These are phyloP conservation scores for Sarcophaga rosellei DNA, from an alignment of 2,888 invertebrate genomes.

Conservation along the genomic window DNA sequence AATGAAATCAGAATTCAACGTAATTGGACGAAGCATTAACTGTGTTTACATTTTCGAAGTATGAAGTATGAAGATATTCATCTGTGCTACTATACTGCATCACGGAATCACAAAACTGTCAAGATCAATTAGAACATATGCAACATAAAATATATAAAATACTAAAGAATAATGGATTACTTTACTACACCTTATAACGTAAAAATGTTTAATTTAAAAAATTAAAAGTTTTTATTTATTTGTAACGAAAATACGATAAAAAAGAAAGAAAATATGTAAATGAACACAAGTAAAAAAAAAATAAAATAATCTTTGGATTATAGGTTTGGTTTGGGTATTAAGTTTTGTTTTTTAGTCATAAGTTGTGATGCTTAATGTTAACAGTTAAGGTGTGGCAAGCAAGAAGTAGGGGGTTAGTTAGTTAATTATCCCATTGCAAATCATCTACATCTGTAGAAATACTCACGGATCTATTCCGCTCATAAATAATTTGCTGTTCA, in stretches of 20 bases:
- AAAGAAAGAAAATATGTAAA: not conserved
- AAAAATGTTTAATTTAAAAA: not conserved
- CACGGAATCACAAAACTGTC: too few relatives aligned
- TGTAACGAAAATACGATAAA: not conserved
- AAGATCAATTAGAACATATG: too few relatives aligned
- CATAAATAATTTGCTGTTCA: slow-evolving; percentile 83
- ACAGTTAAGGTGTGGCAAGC: slow-evolving; percentile 6
- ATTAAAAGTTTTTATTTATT: slow-evolving; percentile 14
- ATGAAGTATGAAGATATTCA: too few relatives aligned
- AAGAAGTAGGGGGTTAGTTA: slow-evolving; percentile 52
- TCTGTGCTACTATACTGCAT: too few relatives aligned
- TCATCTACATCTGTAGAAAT: slow-evolving; percentile 75
- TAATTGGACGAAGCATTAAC: too few relatives aligned
- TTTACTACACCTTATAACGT: too few relatives aligned
- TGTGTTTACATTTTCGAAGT: too few relatives aligned
- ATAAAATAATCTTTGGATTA: slow-evolving; percentile 28
- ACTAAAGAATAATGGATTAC: too few relatives aligned
- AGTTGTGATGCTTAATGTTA: slow-evolving; percentile 32
- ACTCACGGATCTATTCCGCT: slow-evolving; percentile 84
- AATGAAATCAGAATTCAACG: too few relatives aligned
- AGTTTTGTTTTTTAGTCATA: slow-evolving; percentile 11
- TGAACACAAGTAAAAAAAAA: slow-evolving; percentile 20
- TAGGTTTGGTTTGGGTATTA: not conserved
- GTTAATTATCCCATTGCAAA: slow-evolving; percentile 73
- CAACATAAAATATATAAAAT: too few relatives aligned